Percentiles rank a stretch among this genome's conserved stretches.
phyloP scores from a whole-genome alignment of 2,113 vertebrate species.

The Patagioenas fasciata region DNA sequence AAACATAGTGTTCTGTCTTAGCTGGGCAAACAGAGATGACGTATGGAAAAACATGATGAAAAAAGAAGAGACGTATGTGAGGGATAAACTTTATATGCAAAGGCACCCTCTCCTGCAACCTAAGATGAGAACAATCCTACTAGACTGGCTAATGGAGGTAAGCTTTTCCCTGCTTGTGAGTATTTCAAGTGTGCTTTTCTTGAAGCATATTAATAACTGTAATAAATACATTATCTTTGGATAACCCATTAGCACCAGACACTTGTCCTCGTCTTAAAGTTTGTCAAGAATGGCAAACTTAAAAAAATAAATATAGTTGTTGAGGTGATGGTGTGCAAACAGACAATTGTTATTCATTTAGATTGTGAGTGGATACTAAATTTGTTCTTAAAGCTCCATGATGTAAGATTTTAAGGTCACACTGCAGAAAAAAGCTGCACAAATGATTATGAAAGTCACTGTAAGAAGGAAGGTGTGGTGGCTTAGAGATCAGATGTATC shows the following conservation, averaged over 20 bases:
- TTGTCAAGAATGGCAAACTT: not conserved
- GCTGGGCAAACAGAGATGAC: conserved; percentile 93
- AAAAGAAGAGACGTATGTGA: conserved; percentile 86
- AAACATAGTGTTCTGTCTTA: conserved; percentile 39
- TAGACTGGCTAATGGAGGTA: conserved; percentile 99
- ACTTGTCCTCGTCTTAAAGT: not conserved
- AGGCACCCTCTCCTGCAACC: conserved; percentile 93
- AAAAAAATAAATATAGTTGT: not conserved
- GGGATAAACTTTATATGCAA: conserved; percentile 85
- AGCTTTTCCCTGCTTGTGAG: conserved; percentile 5
- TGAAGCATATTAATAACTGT: not conserved
- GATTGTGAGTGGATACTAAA: not conserved
- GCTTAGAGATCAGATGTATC: not conserved
- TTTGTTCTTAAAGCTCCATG: not conserved
- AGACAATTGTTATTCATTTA: not conserved
- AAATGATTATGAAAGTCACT: not conserved
- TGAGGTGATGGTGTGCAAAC: not conserved
- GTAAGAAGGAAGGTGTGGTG: not conserved
- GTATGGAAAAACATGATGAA: conserved; percentile 93
- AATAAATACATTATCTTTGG: not conserved
- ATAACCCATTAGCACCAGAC: not conserved
- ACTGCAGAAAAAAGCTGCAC: not conserved
- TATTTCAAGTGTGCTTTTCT: not conserved
- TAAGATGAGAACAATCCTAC: conserved; percentile 91
- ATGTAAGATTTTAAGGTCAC: not conserved